phyloP scores from a whole-genome alignment of 2,888 invertebrate genomes.

The Monochamus alternatus region DNA sequence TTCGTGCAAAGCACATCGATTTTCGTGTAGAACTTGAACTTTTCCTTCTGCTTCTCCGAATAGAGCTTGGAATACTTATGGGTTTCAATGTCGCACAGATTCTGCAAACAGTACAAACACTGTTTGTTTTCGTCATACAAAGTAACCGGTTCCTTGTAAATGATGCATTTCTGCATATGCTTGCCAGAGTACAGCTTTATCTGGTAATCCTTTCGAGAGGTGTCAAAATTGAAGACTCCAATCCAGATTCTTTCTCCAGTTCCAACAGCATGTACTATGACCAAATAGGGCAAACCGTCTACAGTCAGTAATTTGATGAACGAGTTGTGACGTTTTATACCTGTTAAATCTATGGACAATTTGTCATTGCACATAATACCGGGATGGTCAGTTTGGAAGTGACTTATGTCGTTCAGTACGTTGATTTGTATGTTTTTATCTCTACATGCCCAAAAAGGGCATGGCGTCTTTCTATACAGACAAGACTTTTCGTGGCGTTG shows the following conservation, averaged over 20 bases:
- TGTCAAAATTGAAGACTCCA: constrained; percentile 47
- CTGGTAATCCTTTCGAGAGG: constrained; percentile 41
- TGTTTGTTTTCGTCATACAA: constrained; percentile 49
- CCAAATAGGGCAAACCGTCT: constrained; percentile 45
- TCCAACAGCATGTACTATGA: constrained; percentile 47
- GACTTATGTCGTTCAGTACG: constrained; percentile 42
- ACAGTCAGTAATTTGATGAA: constrained; percentile 47
- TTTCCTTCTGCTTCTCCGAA: constrained; percentile 44
- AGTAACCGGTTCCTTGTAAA: constrained; percentile 43
- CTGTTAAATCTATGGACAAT: constrained; percentile 37
- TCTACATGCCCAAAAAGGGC: constrained; percentile 51
- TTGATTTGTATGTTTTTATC: constrained; percentile 45
- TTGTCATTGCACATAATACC: constrained; percentile 42
- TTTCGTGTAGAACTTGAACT: constrained; percentile 48
- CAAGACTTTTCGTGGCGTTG: constrained; percentile 48
- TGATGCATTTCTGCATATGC: constrained; percentile 35
- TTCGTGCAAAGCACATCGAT: constrained; percentile 45
- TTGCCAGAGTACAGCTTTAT: constrained; percentile 44
- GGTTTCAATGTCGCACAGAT: constrained; percentile 43
- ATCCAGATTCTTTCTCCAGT: constrained; percentile 49
- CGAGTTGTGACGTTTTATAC: constrained; percentile 47
- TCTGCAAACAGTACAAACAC: constrained; percentile 51
- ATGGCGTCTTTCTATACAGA: constrained; percentile 40
- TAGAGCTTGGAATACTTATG: constrained; percentile 47
- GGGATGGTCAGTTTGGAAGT: constrained; percentile 50